Evolutionary conservation across 2,797 vertebrate species (phyloP).

Genomic region (Sciurus carolinensis): DNA sequence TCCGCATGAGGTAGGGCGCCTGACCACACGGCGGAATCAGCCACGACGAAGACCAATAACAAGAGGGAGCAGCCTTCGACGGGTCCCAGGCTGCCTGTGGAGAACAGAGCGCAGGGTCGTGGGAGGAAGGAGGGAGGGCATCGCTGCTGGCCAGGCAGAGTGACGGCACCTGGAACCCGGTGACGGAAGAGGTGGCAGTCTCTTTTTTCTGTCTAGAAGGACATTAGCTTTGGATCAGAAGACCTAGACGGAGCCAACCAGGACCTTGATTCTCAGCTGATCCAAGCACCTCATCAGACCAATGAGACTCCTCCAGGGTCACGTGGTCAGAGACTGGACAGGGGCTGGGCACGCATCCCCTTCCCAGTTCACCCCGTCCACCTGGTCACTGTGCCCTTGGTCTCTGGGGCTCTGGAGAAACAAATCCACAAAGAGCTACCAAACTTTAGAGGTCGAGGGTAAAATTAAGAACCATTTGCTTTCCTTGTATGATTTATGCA

Average conservation of each 20-base stretch:
- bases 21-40: background rate
- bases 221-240: background rate
- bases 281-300: background rate
- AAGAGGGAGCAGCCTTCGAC: background rate
- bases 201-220: background rate
- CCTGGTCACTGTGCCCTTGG: background rate
- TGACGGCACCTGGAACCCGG: background rate
- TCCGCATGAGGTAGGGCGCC: background rate
- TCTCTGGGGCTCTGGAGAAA: conserved; percentile 59
- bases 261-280: background rate
- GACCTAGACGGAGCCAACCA: background rate
- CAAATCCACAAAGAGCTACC: background rate
- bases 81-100: background rate
- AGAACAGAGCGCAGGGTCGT: background rate
- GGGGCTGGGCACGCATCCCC: accelerated
- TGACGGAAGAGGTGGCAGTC: accelerated
- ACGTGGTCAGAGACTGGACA: background rate
- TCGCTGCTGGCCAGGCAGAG: background rate
- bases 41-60: background rate
- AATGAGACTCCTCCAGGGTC: background rate
- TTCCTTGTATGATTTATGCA: conserved; percentile 81
- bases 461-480: conserved; percentile 77
- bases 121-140: background rate
- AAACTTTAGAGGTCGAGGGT: conserved; percentile 58
- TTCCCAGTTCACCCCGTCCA: background rate